Evolutionary conservation across 2,888 invertebrate species (phyloP).

Genomic region (Sabatieria punctata): DNA sequence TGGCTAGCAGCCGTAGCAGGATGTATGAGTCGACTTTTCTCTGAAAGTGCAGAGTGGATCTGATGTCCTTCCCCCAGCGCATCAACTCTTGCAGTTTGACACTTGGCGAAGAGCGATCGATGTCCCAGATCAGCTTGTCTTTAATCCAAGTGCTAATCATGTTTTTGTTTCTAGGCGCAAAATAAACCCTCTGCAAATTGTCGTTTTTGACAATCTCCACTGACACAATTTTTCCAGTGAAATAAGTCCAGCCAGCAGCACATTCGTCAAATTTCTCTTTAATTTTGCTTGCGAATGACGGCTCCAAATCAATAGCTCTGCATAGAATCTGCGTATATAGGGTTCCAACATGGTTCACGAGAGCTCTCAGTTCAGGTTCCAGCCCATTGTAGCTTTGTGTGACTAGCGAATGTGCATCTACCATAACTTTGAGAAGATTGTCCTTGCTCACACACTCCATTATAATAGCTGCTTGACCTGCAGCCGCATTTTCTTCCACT

Average conservation of each 20-base stretch:
- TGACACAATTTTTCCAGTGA: constrained; percentile 23
- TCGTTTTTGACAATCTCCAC: constrained; percentile 33
- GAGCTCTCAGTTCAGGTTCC: background rate
- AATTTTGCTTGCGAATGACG: constrained; percentile 13
- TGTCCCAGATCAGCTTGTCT: constrained; percentile 33
- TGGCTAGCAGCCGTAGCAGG: constrained; percentile 26
- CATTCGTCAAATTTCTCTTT: constrained; percentile 10
- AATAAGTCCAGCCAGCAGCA: constrained; percentile 25
- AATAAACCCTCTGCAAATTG: constrained; percentile 31
- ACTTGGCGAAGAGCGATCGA: constrained; percentile 32
- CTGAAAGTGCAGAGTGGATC: constrained; percentile 32
- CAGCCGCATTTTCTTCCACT: constrained; percentile 29
- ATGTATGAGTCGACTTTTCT: constrained; percentile 16
- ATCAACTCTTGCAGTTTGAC: constrained; percentile 33
- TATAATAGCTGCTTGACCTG: constrained; percentile 23
- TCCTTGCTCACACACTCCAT: constrained; percentile 30
- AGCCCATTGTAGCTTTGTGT: background rate
- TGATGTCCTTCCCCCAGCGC: constrained; percentile 33
- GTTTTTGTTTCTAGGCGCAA: constrained; percentile 30
- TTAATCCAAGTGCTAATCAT: constrained; percentile 32
- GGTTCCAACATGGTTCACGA: constrained; percentile 31
- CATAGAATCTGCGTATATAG: constrained; percentile 30
- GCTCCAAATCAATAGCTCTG: constrained; percentile 30
- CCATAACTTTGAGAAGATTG: constrained; percentile 21
- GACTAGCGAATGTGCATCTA: constrained; percentile 26